Percentiles rank a stretch among this genome's conserved stretches.
Conservation (phyloP, 1,140 invertebrate genomes). For the Drosophila nannoptera region DNA sequence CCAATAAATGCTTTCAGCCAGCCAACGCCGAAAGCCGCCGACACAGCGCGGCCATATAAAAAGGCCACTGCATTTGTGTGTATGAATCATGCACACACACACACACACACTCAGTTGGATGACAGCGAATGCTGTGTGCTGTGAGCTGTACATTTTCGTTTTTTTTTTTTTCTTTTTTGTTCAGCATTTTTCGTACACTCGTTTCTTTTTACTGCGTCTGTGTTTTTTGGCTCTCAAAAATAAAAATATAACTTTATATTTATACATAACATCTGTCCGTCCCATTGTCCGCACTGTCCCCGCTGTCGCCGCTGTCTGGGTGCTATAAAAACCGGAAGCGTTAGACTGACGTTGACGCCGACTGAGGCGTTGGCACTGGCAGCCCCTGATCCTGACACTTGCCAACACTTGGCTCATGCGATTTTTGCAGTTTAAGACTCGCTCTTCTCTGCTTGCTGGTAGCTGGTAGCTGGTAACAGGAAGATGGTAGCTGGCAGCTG, state of each 20-base stretch:
- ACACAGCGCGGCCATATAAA: conserved; percentile 55
- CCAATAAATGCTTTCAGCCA: conserved; percentile 74
- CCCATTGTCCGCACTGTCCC: conserved; percentile 11
- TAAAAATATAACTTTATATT: conserved; percentile 77
- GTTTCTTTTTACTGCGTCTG: conserved; percentile 38
- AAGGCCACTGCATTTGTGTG: conserved; percentile 67
- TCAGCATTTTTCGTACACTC: conserved; percentile 51
- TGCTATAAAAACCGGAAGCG: conserved; percentile 72
- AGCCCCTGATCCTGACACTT: conserved; percentile 71
- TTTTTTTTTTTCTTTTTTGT: conserved; percentile 48
- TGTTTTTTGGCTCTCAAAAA: conserved; percentile 54
- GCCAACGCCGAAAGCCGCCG: conserved; percentile 51
- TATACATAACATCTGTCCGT: conserved; percentile 72
- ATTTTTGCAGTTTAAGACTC: conserved; percentile 55
- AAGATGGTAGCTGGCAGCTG: conserved; percentile 36
- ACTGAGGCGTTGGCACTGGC: conserved; percentile 21
- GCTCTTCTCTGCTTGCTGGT: conserved; percentile 40
- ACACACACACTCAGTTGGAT: conserved; percentile 36
- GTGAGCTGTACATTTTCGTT: conserved; percentile 48
- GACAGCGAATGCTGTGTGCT: conserved; percentile 57
- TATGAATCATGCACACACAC: conserved; percentile 55
- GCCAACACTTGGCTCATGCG: conserved; percentile 71
- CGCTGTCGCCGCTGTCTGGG: conserved; percentile 14
- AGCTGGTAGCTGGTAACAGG: conserved; percentile 19
- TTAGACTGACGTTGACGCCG: conserved; percentile 48